Conservation (phyloP, 2,797 vertebrate genomes). For the Poeciliopsis gracilis region DNA sequence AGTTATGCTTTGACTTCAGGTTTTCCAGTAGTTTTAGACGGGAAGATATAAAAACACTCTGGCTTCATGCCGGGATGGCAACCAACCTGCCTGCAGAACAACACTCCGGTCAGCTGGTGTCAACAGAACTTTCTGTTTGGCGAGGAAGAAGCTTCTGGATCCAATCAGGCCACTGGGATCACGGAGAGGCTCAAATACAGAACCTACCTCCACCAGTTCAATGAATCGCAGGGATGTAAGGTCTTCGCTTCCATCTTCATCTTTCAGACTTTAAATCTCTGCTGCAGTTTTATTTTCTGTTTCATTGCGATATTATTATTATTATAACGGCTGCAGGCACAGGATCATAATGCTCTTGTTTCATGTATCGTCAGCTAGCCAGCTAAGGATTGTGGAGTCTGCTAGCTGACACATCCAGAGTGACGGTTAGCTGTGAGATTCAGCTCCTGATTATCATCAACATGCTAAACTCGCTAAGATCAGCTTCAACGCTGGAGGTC, state of each 20-base stretch:
- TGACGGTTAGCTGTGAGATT: neutral
- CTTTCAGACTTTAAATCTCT: neutral
- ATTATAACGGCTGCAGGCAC: neutral
- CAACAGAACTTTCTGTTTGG: neutral
- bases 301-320: neutral
- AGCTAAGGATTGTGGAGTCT: neutral
- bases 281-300: neutral
- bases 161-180: neutral
- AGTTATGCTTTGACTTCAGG: neutral
- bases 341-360: too few species aligned
- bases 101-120: neutral
- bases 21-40: slow-evolving; percentile 5
- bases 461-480: neutral
- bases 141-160: neutral
- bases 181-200: neutral
- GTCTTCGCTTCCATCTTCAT: neutral
- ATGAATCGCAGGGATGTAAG: neutral
- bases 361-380: too few species aligned
- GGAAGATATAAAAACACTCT: neutral
- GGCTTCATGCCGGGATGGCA: neutral
- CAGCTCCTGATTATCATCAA: neutral
- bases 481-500: neutral
- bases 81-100: neutral
- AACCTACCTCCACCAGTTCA: neutral
- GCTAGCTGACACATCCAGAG: neutral